phyloP scores from a whole-genome alignment of 2,888 invertebrate genomes.

The Choreutis nemorana region DNA sequence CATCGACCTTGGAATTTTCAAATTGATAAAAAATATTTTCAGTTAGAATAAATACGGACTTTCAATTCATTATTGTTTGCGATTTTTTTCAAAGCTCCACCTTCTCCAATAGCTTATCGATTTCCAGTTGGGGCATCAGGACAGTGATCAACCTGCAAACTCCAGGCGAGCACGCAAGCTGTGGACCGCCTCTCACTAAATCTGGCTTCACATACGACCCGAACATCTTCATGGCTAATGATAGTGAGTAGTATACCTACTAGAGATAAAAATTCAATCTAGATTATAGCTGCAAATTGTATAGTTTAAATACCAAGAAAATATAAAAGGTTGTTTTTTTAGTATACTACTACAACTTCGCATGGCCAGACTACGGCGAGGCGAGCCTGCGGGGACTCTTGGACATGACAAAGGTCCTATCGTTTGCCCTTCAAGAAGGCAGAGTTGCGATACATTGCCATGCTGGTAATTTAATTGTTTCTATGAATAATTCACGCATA shows the following conservation, averaged over 20 bases:
- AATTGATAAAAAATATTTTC: too few relatives aligned
- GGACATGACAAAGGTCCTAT: constrained; percentile 90
- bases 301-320: background rate
- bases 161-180: constrained; percentile 86
- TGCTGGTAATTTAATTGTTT: constrained; percentile 66
- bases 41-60: too few relatives aligned
- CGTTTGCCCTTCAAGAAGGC: constrained; percentile 83
- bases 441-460: constrained; percentile 89
- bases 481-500: constrained; percentile 8
- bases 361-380: constrained; percentile 86
- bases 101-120: too few relatives aligned
- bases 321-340: constrained; percentile 3
- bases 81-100: too few relatives aligned
- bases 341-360: constrained; percentile 93
- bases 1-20: too few relatives aligned
- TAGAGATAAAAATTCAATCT: background rate
- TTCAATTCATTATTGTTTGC: too few relatives aligned
- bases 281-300: background rate
- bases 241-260: constrained; percentile 68
- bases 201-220: constrained; percentile 90
- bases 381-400: constrained; percentile 78
- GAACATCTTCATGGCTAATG: constrained; percentile 82
- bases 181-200: constrained; percentile 77
- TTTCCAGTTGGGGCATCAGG: constrained; percentile 76
- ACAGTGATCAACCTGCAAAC: constrained; percentile 87